Base-by-base conservation (phyloP, 2,797 vertebrate species). In the Acanthopagrus latus region DNA sequence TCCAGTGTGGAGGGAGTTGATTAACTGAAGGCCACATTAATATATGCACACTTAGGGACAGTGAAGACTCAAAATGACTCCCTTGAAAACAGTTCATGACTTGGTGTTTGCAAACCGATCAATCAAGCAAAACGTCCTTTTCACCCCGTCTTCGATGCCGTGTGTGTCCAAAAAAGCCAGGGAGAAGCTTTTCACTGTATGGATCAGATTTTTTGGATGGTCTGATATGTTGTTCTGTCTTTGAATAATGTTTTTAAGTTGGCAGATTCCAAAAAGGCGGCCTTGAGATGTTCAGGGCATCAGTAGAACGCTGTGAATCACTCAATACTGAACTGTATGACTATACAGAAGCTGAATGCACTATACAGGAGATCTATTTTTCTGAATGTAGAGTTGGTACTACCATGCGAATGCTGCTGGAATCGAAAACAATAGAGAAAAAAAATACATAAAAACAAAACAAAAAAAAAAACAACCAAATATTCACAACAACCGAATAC, bases 301-400 rank as follows among this genome's bases (percentile, higher is more conserved):
- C 60, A 82, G 82, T 68, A 79, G 90, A 93, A 84, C 17, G 91
- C 93, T 94, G 92, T 92, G 92, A 94, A 91, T 85, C 74, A 77
- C 87, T 89, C 64, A 78, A 62, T 76, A 87, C 84, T 89, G 84
- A 84, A 86, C 76, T 76, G 64, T 84, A 68, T 84, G 80, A 78
- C 78, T 82, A 64, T 76, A 79, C 85, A 91, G 82, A 79, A 86
- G 85, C 64, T 56, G 87, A 93, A 91, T 94, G 92, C 92, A 93
- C 93, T 93, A 91, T 81, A 89, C 70, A 78, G 86, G 81, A 89
- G 87, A 91, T 91, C 62, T 93, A 89, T 94, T 93, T 94, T 91
- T 91, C 84, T 94, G 93, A 95, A 95, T 95, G 92, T 95, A 93
- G 90, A 90, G 88, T 92, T 90, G 92, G 85, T 92, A 91, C 88